Conservation (phyloP, 2,113 vertebrate species). For the Myiagra hebetior region DNA sequence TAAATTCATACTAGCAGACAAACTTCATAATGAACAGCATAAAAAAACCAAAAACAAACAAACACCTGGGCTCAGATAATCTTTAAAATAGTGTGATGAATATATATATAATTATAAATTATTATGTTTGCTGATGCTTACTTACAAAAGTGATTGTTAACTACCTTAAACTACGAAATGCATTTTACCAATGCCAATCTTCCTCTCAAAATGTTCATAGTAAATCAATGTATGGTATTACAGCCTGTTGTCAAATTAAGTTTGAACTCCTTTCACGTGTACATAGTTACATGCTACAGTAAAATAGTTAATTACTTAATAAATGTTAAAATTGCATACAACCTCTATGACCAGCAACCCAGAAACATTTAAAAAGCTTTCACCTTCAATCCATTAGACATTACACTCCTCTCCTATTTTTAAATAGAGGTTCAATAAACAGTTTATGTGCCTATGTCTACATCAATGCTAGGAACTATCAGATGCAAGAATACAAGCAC, state of each 20-base stretch:
- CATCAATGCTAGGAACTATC: conserved; percentile 12
- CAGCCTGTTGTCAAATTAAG: not conserved
- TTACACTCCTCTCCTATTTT: conserved; percentile 22
- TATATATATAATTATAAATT: not conserved
- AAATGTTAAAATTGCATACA: not conserved
- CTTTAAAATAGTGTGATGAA: not conserved
- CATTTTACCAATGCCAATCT: not conserved
- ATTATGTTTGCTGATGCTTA: not conserved
- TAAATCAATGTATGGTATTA: not conserved
- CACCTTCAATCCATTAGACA: conserved; percentile 3
- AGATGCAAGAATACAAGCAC: not conserved
- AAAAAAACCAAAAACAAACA: not conserved
- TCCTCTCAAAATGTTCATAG: conserved; percentile 28
- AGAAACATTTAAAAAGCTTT: conserved; percentile 42
- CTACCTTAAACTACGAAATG: conserved; percentile 22
- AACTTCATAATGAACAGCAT: not conserved
- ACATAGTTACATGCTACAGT: not conserved
- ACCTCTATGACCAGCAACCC: not conserved
- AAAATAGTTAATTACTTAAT: conserved; percentile 22
- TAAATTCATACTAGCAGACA: not conserved
- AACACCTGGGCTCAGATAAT: not conserved
- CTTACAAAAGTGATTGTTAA: not conserved
- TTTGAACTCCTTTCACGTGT: not conserved
- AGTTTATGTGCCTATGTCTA: conserved; percentile 5
- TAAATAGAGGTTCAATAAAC: conserved; percentile 54